A percentile compares a stretch with the other conserved stretches of the same genome.
These are phyloP conservation scores for Nezara viridula DNA, from an alignment of 2,888 invertebrate species.

Conservation along the genomic window DNA sequence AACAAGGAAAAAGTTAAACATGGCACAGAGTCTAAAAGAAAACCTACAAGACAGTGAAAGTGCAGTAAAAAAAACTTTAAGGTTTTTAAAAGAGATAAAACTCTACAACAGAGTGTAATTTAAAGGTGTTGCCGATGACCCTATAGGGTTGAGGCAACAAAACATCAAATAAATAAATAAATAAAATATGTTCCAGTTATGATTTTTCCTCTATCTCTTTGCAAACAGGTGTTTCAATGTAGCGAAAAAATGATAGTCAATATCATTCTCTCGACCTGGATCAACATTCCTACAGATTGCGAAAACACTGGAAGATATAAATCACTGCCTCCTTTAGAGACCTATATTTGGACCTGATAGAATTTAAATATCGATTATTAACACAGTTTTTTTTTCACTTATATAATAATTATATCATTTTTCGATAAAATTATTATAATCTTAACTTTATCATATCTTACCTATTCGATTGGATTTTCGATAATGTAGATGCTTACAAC, in stretches of 20 bases:
- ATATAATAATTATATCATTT: neutral
- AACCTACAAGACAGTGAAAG: no score
- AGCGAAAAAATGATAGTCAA: neutral
- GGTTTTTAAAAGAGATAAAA: no score
- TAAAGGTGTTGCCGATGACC: no score
- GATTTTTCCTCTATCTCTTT: neutral
- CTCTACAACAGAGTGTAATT: no score
- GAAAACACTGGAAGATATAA: constrained; percentile 19
- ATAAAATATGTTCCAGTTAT: neutral
- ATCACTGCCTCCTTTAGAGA: constrained; percentile 5
- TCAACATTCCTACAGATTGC: constrained; percentile 5
- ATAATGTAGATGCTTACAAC: neutral
- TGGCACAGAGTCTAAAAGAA: no score
- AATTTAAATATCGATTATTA: neutral
- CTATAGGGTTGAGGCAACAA: no score
- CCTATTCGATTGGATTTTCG: neutral
- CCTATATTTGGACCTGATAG: neutral
- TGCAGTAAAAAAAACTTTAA: no score
- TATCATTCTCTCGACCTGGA: neutral
- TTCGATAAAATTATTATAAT: neutral
- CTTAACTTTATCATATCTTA: neutral
- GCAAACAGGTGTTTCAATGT: neutral
- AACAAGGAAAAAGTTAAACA: no score
- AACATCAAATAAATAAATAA: no score
- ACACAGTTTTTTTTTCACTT: neutral